A percentile compares a stretch with the other conserved stretches of the same genome.
Conservation (phyloP, 2,797 vertebrate genomes). For the Galago senegalensis region DNA sequence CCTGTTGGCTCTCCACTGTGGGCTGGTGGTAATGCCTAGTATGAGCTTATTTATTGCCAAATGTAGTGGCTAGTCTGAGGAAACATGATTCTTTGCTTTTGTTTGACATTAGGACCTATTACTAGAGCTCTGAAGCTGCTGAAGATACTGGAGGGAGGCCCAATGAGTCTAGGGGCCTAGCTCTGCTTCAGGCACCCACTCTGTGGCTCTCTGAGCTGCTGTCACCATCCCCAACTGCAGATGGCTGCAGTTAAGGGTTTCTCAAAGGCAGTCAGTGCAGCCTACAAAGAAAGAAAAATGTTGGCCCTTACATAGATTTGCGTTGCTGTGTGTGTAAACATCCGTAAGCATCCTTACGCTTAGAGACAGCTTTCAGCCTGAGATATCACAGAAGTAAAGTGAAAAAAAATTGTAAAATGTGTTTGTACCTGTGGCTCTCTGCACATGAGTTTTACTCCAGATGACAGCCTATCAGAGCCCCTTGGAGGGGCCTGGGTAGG, state of each 20-base stretch:
- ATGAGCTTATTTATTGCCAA: fast-evolving
- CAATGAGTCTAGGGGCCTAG: too few relatives aligned
- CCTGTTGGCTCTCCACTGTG: fast-evolving
- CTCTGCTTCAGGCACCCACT: background rate
- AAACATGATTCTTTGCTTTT: background rate
- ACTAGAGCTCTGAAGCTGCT: too few relatives aligned
- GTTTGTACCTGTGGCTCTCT: background rate
- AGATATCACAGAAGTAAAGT: fast-evolving
- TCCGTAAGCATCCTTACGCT: fast-evolving
- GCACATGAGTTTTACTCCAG: too few relatives aligned
- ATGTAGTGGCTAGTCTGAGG: background rate
- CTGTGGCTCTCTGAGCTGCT: background rate
- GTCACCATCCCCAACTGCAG: background rate
- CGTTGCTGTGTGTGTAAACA: background rate
- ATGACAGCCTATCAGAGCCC: too few relatives aligned
- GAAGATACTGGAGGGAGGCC: background rate
- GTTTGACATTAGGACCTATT: fast-evolving
- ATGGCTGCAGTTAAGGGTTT: background rate
- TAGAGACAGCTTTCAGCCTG: fast-evolving
- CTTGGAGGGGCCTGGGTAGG: too few relatives aligned
- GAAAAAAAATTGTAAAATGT: background rate
- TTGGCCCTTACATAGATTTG: fast-evolving
- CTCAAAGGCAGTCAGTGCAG: too few relatives aligned
- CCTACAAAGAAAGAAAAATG: too few relatives aligned
- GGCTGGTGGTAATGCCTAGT: fast-evolving